Base-by-base conservation (phyloP, 2,797 vertebrate species). In the Notoglanidium macrostoma region DNA sequence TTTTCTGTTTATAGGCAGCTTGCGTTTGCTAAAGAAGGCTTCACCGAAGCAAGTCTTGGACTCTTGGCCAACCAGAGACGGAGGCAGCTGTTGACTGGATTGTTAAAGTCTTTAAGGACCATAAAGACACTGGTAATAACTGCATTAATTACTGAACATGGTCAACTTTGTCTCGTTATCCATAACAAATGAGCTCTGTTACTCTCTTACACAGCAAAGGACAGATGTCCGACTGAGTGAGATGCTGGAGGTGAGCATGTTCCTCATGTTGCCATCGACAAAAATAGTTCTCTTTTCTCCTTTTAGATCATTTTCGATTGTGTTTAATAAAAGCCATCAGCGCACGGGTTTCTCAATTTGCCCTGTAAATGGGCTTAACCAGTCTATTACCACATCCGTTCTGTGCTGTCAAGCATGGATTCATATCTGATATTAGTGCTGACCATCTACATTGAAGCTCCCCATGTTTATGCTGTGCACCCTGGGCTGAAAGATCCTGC, bases 171-270 rank as follows among this genome's bases (percentile, higher is more conserved):
- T 44, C 49, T 7, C 26, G 35, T 70, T 61, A 46, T 44, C 40
- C 65, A 10, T 87, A 87, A 15, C 67, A 86, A 35, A 88, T 54
- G 35, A 91, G 17, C 15, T 35, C 61, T 86, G 29, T 77, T 76
- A 19, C 15, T 65, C 17, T 79, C 12, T 67, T 85, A 93, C 87
- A 61, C 93, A 99, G 98, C 98, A 99, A 99, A 97, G 98, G 93
- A 99, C 98, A 63, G 98, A 99, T 91, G 98, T 99, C 4, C 95
- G 98, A 85, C 96, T 99, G 92, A 99, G 98, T 89, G 98, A 99
- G 94, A 99, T 99, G 98, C 95, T 99, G 21, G 98, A 99, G 98
- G 98, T 99, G 95, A 94, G 95, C 77, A 77, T 87, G 61, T 55
- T 79, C 8, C 65, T 85, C 8, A 61, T 14, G 77, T 17, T 12